phyloP scores from a whole-genome alignment of 92 coral and sea anemone genomes.

The Metridium senile region DNA sequence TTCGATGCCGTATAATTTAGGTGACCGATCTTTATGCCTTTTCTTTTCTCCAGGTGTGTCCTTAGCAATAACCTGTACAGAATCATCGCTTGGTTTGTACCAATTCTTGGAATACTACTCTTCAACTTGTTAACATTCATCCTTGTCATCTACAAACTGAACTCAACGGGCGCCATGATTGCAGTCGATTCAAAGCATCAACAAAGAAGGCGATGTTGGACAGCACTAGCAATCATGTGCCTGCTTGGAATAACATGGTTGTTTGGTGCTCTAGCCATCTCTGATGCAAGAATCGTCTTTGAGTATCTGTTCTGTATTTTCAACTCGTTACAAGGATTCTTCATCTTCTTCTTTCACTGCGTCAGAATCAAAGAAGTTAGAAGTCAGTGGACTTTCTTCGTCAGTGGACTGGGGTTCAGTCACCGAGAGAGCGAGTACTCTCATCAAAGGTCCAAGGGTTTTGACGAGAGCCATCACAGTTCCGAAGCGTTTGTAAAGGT shows the following conservation, averaged over 20 bases:
- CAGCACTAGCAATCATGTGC: conserved; percentile 71
- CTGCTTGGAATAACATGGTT: conserved; percentile 86
- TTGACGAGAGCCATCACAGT: conserved; percentile 41
- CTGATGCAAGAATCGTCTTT: conserved; percentile 65
- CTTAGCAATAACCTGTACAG: conserved; percentile 57
- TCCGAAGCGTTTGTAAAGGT: conserved; percentile 25
- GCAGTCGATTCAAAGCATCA: conserved; percentile 65
- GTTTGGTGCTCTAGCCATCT: conserved; percentile 88
- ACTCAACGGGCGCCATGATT: conserved; percentile 53
- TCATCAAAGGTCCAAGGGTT: conserved; percentile 46
- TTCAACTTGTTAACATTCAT: conserved; percentile 54
- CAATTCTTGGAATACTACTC: conserved; percentile 46
- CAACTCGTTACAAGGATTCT: conserved; percentile 89
- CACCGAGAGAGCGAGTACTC: conserved; percentile 25
- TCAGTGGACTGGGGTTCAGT: conserved; percentile 56
- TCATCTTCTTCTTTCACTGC: conserved; percentile 87
- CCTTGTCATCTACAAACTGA: conserved; percentile 56
- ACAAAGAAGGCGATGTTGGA: conserved; percentile 52
- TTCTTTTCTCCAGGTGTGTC: conserved; percentile 51
- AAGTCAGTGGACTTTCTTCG: conserved; percentile 65
- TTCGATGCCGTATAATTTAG: too few species aligned
- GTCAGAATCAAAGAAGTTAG: conserved; percentile 81
- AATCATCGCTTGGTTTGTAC: conserved; percentile 57
- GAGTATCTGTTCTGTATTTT: conserved; percentile 88
- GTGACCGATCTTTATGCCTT: too few species aligned